phyloP scores from a whole-genome alignment of 2,113 vertebrate genomes.

The Gymnobelideus leadbeateri region DNA sequence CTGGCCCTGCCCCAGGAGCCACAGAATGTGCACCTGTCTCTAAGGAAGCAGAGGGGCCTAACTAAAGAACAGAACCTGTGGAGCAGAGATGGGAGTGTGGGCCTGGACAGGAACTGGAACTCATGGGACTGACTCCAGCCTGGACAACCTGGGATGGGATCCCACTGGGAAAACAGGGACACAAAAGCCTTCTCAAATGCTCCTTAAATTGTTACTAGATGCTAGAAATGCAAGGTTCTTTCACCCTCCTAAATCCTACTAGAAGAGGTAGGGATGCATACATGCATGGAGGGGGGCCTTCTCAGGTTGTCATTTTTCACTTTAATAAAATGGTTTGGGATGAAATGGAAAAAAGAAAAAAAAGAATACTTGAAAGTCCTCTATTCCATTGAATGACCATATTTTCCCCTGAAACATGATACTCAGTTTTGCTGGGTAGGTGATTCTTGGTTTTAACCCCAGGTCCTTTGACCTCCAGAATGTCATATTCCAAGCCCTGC shows the following conservation, averaged over 20 bases:
- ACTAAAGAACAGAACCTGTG: slow-evolving; percentile 43
- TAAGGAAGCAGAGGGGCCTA: neutral
- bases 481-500: no score
- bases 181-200: slow-evolving; percentile 13
- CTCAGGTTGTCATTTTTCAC: neutral
- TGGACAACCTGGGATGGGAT: neutral
- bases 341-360: no score
- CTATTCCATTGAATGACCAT: no score
- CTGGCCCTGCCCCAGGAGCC: neutral
- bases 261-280: neutral
- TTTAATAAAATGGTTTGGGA: neutral
- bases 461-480: no score
- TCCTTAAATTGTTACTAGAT: neutral
- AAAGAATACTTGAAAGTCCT: no score
- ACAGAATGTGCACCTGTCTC: slow-evolving; percentile 21
- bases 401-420: no score
- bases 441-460: no score
- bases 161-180: neutral
- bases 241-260: neutral
- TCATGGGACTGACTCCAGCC: neutral
- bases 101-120: neutral
- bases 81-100: neutral
- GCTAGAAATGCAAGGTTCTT: neutral
- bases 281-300: neutral
- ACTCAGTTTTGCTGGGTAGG: no score